Conservation (phyloP, 2,113 vertebrate species). For the Trogon melanurus region DNA sequence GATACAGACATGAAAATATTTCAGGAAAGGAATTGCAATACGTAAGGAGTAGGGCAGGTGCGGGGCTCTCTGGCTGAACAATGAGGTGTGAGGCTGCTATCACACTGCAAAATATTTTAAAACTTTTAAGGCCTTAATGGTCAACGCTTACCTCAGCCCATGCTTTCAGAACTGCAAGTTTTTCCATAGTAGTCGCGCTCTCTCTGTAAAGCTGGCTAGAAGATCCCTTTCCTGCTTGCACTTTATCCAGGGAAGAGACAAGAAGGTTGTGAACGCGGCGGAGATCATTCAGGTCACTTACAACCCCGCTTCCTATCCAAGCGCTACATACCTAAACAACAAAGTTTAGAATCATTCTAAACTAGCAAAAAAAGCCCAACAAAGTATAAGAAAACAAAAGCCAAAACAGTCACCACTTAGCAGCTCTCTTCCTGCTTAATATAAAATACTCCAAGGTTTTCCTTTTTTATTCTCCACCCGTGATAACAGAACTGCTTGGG, state of each 20-base stretch:
- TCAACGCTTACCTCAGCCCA: conserved; percentile 91
- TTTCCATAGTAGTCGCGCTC: conserved; percentile 98
- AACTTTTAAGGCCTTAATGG: not conserved
- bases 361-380: not conserved
- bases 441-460: not conserved
- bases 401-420: not conserved
- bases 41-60: not conserved
- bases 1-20: not conserved
- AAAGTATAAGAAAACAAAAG: not conserved
- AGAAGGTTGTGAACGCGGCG: conserved; percentile 96
- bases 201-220: conserved; percentile 96
- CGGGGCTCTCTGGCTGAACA: not conserved
- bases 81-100: not conserved
- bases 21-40: not conserved
- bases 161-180: conserved; percentile 93
- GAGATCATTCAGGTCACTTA: conserved; percentile 97
- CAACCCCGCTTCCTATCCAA: conserved; percentile 98
- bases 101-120: not conserved
- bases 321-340: conserved; percentile 91
- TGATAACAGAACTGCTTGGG: not conserved
- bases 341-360: not conserved
- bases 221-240: conserved; percentile 92
- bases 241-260: conserved; percentile 97
- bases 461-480: not conserved
- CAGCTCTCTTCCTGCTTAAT: not conserved